Base-by-base conservation (phyloP, 2,113 vertebrate species). In the Macrotis lagotis region DNA sequence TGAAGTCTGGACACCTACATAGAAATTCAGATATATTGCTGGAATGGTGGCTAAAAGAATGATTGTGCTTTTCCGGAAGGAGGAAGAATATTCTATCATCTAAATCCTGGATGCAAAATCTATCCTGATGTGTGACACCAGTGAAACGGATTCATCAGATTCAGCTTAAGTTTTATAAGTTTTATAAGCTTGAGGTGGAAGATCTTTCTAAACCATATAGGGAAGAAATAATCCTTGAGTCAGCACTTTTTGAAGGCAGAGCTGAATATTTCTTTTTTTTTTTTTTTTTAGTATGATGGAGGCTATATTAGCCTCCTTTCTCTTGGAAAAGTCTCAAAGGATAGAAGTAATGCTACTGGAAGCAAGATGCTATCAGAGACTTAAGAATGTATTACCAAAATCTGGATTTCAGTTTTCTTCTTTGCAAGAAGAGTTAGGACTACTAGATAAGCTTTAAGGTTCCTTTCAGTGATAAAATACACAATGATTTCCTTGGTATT, bases 11-110 rank as follows among this genome's bases (percentile, higher is more conserved):
- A 92, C 55, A 90, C 48, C 49, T 91, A 91, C 51, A 47, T 24
- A 89, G 93, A 93, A 95, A 96, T 92, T 94, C 51, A 95, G 89
- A 91, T 51, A 48, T 93, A 92, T 92, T 90, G 89, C 92, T 93
- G 31, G 92, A 37, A 94, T 93, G 90, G 55, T 53, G 93, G 49
- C 90, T 91, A 88, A 91, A 95, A 91, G 50, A 91, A 96, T 94
- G 50, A 91, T 51, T 83, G n/a, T 83, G 66, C 66, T 44, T 83
- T 83, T 83, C 26, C 88, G 50, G 28, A 52, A 53, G 88, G 53
- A 89, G 52, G 51, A 55, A 48, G 53, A 47, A 2, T 89, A 89
- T 93, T 94, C 94, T 52, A 90, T 51, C 26, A 53, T 51, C 66
- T 25, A 50, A 1, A 31, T 44, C 66, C n/a, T 83, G 66, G 37